Percentiles rank a stretch among this genome's conserved stretches.
phyloP scores from a whole-genome alignment of 2,797 vertebrate genomes.

The Epinephelus malabaricus region DNA sequence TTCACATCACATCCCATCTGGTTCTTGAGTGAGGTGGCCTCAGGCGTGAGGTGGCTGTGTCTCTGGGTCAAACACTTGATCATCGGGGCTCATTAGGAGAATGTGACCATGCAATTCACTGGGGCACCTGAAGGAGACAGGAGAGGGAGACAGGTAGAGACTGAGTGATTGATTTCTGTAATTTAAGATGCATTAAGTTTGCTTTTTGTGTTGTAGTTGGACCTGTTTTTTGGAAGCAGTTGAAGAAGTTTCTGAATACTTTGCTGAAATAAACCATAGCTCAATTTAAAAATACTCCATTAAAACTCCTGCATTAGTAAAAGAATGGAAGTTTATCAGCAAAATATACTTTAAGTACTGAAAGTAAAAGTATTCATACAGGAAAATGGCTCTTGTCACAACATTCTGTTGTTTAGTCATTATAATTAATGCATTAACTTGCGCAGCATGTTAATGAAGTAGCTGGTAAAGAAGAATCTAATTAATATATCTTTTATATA shows the following conservation, averaged over 20 bases:
- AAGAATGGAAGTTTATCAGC: neutral
- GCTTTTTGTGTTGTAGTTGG: neutral
- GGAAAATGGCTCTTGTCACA: neutral
- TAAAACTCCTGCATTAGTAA: neutral
- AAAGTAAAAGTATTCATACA: neutral
- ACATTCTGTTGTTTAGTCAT: neutral
- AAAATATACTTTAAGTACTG: neutral
- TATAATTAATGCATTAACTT: neutral
- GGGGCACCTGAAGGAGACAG: constrained; percentile 51
- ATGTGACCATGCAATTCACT: constrained; percentile 9
- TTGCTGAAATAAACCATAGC: too few relatives aligned
- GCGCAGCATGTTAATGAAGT: neutral
- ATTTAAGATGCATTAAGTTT: neutral
- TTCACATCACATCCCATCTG: neutral
- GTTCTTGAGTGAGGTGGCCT: neutral
- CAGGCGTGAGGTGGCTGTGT: neutral
- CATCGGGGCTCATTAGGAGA: neutral
- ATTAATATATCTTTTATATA: too few relatives aligned
- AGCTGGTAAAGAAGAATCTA: too few relatives aligned
- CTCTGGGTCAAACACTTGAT: constrained; percentile 7
- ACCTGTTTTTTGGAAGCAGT: neutral
- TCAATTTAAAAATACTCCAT: neutral
- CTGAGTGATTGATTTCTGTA: neutral
- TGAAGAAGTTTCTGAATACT: neutral
- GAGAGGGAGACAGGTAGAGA: neutral